A percentile compares a stretch with the other conserved stretches of the same genome.
These are phyloP conservation scores for Ferrisia virgata DNA, from an alignment of 2,888 invertebrate genomes.

Conservation along the genomic window DNA sequence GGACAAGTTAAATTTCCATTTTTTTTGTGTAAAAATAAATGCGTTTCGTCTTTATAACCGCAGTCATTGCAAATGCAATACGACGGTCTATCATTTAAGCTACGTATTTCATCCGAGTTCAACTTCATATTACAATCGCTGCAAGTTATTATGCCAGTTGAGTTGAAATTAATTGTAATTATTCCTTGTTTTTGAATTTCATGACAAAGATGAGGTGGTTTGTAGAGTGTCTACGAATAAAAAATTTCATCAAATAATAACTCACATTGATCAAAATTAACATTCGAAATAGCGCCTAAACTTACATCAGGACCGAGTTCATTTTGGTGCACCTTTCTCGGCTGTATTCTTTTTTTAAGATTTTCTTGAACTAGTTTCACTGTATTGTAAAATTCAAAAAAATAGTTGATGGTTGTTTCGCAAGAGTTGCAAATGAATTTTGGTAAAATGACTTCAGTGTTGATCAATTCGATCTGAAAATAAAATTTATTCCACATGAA, in stretches of 20 bases:
- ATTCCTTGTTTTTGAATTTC: not conserved
- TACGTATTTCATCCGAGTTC: not conserved
- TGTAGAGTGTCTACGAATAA: not conserved
- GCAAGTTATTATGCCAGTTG: constrained; percentile 17
- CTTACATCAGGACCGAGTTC: not conserved
- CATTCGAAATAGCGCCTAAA: not conserved
- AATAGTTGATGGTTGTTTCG: constrained; percentile 48
- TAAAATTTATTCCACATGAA: too few species aligned
- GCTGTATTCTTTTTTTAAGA: constrained; percentile 17
- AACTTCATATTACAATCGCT: not conserved
- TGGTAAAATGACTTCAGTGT: not conserved
- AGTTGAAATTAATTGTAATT: not conserved
- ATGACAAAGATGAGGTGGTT: not conserved
- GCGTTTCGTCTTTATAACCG: constrained; percentile 1
- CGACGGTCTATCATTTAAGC: not conserved
- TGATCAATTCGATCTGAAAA: constrained; percentile 21
- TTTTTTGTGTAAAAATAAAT: not conserved
- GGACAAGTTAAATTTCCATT: not conserved
- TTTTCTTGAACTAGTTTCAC: constrained; percentile 49
- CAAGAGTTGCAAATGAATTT: constrained; percentile 39
- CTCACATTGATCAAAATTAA: not conserved
- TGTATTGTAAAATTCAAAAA: constrained; percentile 49
- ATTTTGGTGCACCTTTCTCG: not conserved
- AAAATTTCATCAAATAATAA: too few species aligned
- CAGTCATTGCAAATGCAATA: constrained; percentile 18